phyloP scores from a whole-genome alignment of 1,140 invertebrate species.

The Drosophila yakuba region DNA sequence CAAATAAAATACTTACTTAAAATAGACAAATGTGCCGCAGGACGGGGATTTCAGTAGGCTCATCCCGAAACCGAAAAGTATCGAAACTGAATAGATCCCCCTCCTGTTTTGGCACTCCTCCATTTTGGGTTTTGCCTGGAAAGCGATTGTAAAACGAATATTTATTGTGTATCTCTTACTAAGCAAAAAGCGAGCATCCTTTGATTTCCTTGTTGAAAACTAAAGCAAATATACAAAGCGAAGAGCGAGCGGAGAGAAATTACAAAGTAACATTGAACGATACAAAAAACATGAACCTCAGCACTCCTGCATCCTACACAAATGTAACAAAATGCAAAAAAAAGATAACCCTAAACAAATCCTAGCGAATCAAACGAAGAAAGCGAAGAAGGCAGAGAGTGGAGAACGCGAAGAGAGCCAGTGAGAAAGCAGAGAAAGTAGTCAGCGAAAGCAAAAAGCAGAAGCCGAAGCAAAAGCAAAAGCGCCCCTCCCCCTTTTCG shows the following conservation, averaged over 20 bases:
- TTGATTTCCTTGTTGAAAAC: constrained; percentile 78
- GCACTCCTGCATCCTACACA: constrained; percentile 84
- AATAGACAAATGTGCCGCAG: constrained; percentile 69
- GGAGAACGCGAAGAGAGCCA: constrained; percentile 44
- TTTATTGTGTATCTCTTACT: constrained; percentile 70
- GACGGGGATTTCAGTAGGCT: constrained; percentile 4
- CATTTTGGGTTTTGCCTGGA: constrained; percentile 64
- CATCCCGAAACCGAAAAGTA: neutral
- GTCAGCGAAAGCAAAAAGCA: constrained; percentile 33
- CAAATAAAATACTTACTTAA: constrained; percentile 62
- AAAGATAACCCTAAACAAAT: constrained; percentile 67
- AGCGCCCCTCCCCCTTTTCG: constrained; percentile 84
- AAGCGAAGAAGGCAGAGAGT: constrained; percentile 32
- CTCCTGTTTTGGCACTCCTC: constrained; percentile 36
- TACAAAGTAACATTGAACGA: constrained; percentile 82
- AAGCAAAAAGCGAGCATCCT: constrained; percentile 53
- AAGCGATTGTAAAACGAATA: constrained; percentile 47
- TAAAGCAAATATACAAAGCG: constrained; percentile 79
- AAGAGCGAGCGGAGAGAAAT: constrained; percentile 67
- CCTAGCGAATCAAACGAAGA: constrained; percentile 64
- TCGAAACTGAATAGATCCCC: neutral
- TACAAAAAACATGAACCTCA: constrained; percentile 84
- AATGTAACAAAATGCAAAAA: constrained; percentile 63
- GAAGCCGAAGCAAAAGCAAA: constrained; percentile 33
- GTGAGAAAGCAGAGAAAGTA: constrained; percentile 55